Conservation (phyloP, 64 coral and sea anemone species). For the Astreopora myriophthalma region DNA sequence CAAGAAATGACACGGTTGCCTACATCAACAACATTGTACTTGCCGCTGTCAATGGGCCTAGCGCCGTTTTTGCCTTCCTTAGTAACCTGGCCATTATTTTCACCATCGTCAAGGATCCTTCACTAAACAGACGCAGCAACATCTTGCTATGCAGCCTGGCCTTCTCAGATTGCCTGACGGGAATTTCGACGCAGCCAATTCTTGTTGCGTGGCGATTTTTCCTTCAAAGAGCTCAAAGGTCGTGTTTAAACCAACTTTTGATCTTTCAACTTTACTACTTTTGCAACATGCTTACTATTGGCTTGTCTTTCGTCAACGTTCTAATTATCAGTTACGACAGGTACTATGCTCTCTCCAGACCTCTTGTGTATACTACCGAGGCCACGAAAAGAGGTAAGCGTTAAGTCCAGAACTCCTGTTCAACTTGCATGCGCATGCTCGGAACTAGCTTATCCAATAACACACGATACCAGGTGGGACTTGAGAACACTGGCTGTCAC, state of each 20-base stretch:
- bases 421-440: neutral
- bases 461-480: too few species aligned
- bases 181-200: neutral
- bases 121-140: neutral
- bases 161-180: neutral
- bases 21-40: neutral
- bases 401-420: neutral
- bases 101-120: neutral
- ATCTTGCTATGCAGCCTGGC: conserved; percentile 27
- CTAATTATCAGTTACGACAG: neutral
- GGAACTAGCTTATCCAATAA: too few species aligned
- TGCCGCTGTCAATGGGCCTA: neutral
- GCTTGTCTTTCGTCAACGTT: neutral
- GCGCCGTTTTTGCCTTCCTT: conserved; percentile 10
- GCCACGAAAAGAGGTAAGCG: neutral
- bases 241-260: neutral
- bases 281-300: neutral
- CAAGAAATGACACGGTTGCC: neutral
- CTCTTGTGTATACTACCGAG: neutral
- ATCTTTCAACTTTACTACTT: neutral
- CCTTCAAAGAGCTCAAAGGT: neutral
- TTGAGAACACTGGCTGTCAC: too few species aligned
- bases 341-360: conserved; percentile 3
- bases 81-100: conserved; percentile 18
- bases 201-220: neutral